Conservation (phyloP, 2,113 vertebrate species). For the Spea multiplicata region DNA sequence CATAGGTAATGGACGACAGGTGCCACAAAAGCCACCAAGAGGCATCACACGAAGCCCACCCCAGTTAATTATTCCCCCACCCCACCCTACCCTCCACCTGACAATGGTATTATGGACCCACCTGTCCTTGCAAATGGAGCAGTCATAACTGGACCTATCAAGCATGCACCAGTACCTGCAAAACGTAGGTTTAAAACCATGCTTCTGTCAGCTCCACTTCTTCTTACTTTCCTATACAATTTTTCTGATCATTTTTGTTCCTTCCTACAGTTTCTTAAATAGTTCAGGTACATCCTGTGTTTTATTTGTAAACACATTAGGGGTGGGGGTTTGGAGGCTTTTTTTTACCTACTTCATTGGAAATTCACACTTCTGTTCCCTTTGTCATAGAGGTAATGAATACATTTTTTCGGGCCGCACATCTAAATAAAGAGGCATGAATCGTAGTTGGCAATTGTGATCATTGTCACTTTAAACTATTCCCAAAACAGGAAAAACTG, state of each 20-base stretch:
- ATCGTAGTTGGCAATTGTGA: no score
- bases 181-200: slow-evolving; percentile 69
- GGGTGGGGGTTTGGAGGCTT: no score
- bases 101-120: slow-evolving; percentile 59
- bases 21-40: slow-evolving; percentile 76
- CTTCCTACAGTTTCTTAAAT: no score
- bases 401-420: no score
- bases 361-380: no score
- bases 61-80: slow-evolving; percentile 71
- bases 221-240: neutral
- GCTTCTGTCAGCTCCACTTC: slow-evolving; percentile 30
- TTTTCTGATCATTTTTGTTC: neutral
- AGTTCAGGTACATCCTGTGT: no score
- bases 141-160: slow-evolving; percentile 59
- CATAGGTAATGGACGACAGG: slow-evolving; percentile 72
- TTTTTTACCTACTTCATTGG: no score
- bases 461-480: no score
- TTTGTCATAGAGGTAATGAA: no score
- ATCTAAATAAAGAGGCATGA: no score
- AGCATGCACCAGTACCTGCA: slow-evolving; percentile 57
- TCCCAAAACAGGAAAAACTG: no score
- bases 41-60: slow-evolving; percentile 64
- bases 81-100: slow-evolving; percentile 74
- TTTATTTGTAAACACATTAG: no score
- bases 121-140: slow-evolving; percentile 59